These are phyloP conservation scores for Serrognathus titanus DNA, from an alignment of 2,888 invertebrate genomes.

Conservation along the genomic window DNA sequence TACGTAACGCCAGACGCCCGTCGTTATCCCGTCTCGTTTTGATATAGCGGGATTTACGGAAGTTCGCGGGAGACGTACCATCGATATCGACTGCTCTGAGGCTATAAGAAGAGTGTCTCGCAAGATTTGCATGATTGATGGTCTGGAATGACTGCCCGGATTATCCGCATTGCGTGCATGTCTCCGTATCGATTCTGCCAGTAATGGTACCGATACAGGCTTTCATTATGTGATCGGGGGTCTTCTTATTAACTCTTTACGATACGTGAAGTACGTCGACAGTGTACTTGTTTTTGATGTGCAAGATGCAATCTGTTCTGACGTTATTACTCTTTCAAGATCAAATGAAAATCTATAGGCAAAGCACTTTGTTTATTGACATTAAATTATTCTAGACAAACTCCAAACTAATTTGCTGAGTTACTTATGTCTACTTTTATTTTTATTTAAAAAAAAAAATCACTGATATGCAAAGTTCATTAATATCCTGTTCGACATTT, in stretches of 20 bases:
- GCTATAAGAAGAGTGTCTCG: conserved; percentile 30
- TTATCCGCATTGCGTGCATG: conserved; percentile 46
- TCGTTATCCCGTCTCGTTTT: not conserved
- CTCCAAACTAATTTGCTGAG: too few relatives aligned
- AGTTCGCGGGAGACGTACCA: conserved; percentile 1
- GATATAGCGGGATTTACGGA: not conserved
- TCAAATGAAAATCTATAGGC: too few relatives aligned
- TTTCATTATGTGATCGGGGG: conserved; percentile 31
- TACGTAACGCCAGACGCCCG: not conserved
- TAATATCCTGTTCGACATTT: too few relatives aligned
- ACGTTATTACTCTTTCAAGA: too few relatives aligned
- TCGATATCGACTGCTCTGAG: conserved; percentile 11
- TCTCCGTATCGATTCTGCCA: conserved; percentile 35
- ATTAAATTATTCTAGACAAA: too few relatives aligned
- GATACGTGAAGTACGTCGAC: conserved; percentile 1
- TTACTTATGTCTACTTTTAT: too few relatives aligned
- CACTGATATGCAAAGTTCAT: too few relatives aligned
- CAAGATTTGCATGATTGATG: conserved; percentile 45
- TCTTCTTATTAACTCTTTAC: conserved; percentile 21
- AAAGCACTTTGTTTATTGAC: too few relatives aligned
- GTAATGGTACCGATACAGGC: conserved; percentile 32
- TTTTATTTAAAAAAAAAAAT: too few relatives aligned
- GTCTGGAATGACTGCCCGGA: conserved; percentile 40
- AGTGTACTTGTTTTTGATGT: not conserved
- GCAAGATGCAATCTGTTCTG: too few relatives aligned